Percentiles rank a stretch among this genome's conserved stretches.
Conservation (phyloP, 2,113 vertebrate species). For the Cyrtonyx montezumae region DNA sequence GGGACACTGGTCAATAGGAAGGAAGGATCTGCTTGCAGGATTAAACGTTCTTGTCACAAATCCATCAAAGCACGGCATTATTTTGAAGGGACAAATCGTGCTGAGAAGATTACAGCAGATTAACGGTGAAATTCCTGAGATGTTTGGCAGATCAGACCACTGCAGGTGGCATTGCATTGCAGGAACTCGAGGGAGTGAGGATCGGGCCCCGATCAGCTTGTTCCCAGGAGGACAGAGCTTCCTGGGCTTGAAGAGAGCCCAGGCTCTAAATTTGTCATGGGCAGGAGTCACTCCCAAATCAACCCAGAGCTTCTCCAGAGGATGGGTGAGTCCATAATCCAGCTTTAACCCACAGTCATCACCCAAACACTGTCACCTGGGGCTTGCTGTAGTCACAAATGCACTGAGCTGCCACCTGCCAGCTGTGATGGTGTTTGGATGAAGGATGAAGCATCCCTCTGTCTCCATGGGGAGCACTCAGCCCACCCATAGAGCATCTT, state of each 20-base stretch:
- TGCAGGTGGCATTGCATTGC: neutral
- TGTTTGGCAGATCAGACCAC: neutral
- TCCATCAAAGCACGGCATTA: neutral
- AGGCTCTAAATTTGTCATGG: neutral
- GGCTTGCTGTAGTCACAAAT: rapidly evolving
- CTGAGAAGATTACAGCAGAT: neutral
- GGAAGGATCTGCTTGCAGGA: slow-evolving; percentile 31
- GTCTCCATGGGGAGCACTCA: rapidly evolving
- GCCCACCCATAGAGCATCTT: rapidly evolving
- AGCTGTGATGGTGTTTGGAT: rapidly evolving
- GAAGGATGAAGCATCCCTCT: rapidly evolving
- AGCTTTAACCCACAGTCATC: neutral
- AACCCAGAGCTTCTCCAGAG: neutral
- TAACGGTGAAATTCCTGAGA: slow-evolving; percentile 11
- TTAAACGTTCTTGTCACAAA: slow-evolving; percentile 47
- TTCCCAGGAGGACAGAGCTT: neutral
- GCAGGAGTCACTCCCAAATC: neutral
- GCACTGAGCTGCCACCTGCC: neutral
- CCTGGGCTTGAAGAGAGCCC: neutral
- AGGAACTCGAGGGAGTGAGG: rapidly evolving
- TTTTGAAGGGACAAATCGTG: neutral
- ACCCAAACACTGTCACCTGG: neutral
- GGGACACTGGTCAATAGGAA: neutral
- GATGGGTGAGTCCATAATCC: neutral
- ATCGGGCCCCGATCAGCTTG: neutral